These are phyloP conservation scores for Diachrysia chrysitis DNA, from an alignment of 2,888 invertebrate species.

Conservation along the genomic window DNA sequence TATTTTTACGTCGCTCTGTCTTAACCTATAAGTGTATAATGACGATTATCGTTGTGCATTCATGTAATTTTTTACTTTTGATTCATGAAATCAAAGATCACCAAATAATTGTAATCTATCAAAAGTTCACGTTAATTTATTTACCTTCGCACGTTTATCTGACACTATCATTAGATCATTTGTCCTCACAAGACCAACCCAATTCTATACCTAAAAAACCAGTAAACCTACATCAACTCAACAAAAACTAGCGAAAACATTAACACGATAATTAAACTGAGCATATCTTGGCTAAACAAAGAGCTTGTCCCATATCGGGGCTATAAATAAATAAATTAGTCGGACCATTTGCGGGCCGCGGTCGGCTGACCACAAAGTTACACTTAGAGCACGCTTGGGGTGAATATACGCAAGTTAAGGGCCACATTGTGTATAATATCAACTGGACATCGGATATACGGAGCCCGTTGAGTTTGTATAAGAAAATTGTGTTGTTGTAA, in stretches of 20 bases:
- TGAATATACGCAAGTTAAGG: slow-evolving; percentile 68
- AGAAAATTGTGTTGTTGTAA: background rate
- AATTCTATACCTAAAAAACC: background rate
- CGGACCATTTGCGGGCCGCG: slow-evolving; percentile 69
- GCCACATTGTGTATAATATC: slow-evolving; percentile 43
- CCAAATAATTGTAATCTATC: no score
- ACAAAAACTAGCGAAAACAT: slow-evolving; percentile 20
- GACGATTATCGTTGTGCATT: no score
- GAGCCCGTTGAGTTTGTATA: background rate
- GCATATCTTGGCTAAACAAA: slow-evolving; percentile 46
- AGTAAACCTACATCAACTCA: background rate
- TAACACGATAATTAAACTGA: slow-evolving; percentile 42
- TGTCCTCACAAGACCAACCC: background rate
- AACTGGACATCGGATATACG: slow-evolving; percentile 18
- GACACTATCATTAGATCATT: background rate
- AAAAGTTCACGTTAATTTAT: no score
- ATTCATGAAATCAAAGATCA: no score
- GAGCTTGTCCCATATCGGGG: slow-evolving; percentile 41
- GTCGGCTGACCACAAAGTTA: slow-evolving; percentile 66
- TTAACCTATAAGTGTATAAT: no score
- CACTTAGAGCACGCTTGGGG: slow-evolving; percentile 69
- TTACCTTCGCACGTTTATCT: no score
- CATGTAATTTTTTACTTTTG: no score
- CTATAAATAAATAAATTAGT: slow-evolving; percentile 75
- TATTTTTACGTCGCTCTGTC: no score